A percentile compares a stretch with the other conserved stretches of the same genome.
Evolutionary conservation across 2,888 invertebrate genomes (phyloP).

Genomic region (Sipunculus nudus): DNA sequence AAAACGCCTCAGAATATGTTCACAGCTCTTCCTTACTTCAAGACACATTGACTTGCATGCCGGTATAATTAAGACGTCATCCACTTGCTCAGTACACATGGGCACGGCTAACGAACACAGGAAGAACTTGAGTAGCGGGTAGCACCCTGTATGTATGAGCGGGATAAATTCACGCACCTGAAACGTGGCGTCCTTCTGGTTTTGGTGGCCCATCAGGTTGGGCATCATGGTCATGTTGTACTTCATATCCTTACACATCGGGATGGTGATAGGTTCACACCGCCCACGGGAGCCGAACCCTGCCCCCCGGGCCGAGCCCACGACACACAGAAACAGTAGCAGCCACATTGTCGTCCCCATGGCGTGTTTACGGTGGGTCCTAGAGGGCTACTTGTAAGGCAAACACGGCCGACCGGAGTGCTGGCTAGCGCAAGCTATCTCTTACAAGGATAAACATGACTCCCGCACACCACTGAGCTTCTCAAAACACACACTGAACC

Average conservation of each 20-base stretch:
- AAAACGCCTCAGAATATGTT: constrained; percentile 74
- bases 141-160: constrained; percentile 82
- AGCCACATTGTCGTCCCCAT: no score
- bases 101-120: constrained; percentile 91
- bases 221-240: constrained; percentile 90
- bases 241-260: constrained; percentile 82
- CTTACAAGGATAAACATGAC: no score
- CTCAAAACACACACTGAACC: no score
- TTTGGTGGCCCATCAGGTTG: constrained; percentile 82
- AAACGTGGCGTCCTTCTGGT: constrained; percentile 82
- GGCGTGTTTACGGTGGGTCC: no score
- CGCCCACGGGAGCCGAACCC: constrained; percentile 59
- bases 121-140: constrained; percentile 82
- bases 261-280: constrained; percentile 82
- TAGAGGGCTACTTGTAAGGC: no score
- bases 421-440: no score
- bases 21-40: constrained; percentile 67
- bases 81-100: constrained; percentile 87
- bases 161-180: constrained; percentile 78
- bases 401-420: no score
- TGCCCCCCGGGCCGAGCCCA: no score
- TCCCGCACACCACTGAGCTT: no score
- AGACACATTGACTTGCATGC: constrained; percentile 88
- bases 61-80: constrained; percentile 78
- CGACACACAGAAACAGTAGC: no score